Evolutionary conservation across 2,797 vertebrate species (phyloP).

Genomic region (Molossus alvarezi): DNA sequence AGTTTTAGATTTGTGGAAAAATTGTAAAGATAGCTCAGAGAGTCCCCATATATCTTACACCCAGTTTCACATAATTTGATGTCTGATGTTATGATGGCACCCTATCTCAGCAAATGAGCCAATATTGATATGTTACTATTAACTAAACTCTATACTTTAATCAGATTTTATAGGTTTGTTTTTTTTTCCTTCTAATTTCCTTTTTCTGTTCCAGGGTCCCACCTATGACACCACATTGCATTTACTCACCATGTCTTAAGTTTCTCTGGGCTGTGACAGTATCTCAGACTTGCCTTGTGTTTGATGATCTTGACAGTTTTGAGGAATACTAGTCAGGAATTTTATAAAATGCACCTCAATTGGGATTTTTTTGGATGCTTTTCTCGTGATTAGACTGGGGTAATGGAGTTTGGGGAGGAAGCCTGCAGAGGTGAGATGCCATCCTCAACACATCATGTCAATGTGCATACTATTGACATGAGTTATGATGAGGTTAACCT

Average conservation of each 20-base stretch:
- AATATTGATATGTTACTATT: not conserved
- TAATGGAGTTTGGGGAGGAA: not conserved
- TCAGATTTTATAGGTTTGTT: not conserved
- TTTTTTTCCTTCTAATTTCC: not conserved
- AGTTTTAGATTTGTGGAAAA: conserved; percentile 1
- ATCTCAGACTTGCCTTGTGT: not conserved
- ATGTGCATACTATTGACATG: not conserved
- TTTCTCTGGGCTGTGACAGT: not conserved
- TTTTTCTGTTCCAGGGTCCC: not conserved
- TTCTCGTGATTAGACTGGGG: not conserved
- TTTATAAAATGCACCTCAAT: not conserved
- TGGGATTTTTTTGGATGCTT: not conserved
- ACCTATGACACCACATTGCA: not conserved
- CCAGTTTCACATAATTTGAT: conserved; percentile 35
- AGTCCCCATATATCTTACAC: not conserved
- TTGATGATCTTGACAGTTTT: conserved; percentile 6
- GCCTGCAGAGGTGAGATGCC: not conserved
- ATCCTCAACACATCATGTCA: not conserved
- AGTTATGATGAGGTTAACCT: not conserved
- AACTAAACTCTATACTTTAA: not conserved
- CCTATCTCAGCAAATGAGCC: conserved; percentile 14
- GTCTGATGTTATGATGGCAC: not conserved
- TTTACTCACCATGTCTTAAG: not conserved
- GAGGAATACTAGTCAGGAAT: not conserved
- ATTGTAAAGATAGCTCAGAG: not conserved